Conservation (phyloP, 1,140 invertebrate species). For the Pentalonia nigronervosa region DNA sequence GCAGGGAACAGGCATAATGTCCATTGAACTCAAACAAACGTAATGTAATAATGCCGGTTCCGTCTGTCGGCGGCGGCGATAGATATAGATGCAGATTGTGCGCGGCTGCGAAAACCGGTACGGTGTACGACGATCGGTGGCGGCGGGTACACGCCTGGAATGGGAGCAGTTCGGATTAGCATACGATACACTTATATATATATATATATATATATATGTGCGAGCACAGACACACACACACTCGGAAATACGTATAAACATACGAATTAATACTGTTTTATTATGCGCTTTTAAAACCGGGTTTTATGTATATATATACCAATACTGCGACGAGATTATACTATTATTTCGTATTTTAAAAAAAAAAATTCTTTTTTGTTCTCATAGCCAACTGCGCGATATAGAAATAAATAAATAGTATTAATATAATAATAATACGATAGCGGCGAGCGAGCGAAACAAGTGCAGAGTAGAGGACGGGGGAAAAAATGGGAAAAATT, state of each 20-base stretch:
- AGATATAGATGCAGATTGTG: conserved; percentile 44
- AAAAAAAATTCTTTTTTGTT: not conserved
- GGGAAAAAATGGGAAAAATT: not conserved
- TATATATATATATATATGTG: not conserved
- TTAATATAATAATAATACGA: not conserved
- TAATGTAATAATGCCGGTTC: conserved; percentile 8
- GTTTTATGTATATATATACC: conserved; percentile 20
- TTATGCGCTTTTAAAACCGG: conserved; percentile 43
- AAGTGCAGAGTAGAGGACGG: not conserved
- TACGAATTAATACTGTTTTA: conserved; percentile 43
- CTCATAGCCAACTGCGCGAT: not conserved
- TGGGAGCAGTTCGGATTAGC: conserved; percentile 57
- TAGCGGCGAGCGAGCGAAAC: not conserved
- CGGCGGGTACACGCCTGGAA: conserved; percentile 13
- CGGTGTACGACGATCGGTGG: not conserved
- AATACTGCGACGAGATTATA: conserved; percentile 22
- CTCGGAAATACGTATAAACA: not conserved
- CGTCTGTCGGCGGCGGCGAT: conserved; percentile 32
- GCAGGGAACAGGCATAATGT: not conserved
- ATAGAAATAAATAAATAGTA: conserved; percentile 8
- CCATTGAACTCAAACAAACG: conserved; percentile 36
- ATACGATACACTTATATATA: conserved; percentile 43
- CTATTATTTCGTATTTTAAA: conserved; percentile 10
- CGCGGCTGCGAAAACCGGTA: conserved; percentile 47
- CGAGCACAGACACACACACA: not conserved